These are phyloP conservation scores for Acanthosoma haemorrhoidale DNA, from an alignment of 2,888 invertebrate species.

Conservation along the genomic window DNA sequence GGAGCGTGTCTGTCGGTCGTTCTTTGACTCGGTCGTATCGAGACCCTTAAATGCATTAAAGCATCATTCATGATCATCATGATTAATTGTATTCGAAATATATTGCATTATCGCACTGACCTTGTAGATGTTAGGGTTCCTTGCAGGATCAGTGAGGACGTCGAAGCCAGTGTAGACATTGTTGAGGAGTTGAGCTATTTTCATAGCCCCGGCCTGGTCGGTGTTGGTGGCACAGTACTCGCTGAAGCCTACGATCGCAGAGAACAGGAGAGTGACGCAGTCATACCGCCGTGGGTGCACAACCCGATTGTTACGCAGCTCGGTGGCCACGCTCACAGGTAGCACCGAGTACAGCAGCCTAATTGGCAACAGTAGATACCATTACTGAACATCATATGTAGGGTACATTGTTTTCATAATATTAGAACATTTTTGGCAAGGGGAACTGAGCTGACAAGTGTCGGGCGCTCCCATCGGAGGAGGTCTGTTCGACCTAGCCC, in stretches of 20 bases:
- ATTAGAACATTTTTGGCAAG: no score
- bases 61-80: no score
- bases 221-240: constrained; percentile 86
- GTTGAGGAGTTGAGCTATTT: constrained; percentile 90
- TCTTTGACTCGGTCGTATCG: no score
- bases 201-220: constrained; percentile 90
- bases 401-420: no score
- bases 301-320: constrained; percentile 83
- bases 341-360: constrained; percentile 90
- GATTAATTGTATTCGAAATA: no score
- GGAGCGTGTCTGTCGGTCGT: no score
- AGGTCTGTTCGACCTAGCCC: no score
- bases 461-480: no score
- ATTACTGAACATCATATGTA: no score
- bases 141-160: constrained; percentile 83
- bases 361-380: no score
- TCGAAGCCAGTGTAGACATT: constrained; percentile 91
- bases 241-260: constrained; percentile 87
- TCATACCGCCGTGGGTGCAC: constrained; percentile 85
- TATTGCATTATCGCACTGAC: constrained; percentile 54
- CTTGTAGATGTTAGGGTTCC: constrained; percentile 92
- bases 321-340: constrained; percentile 91
- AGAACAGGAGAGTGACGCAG: constrained; percentile 86
- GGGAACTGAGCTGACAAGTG: no score
- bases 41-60: no score